These are phyloP conservation scores for Heliconius eleuchia DNA, from an alignment of 1,140 invertebrate genomes.

Conservation along the genomic window DNA sequence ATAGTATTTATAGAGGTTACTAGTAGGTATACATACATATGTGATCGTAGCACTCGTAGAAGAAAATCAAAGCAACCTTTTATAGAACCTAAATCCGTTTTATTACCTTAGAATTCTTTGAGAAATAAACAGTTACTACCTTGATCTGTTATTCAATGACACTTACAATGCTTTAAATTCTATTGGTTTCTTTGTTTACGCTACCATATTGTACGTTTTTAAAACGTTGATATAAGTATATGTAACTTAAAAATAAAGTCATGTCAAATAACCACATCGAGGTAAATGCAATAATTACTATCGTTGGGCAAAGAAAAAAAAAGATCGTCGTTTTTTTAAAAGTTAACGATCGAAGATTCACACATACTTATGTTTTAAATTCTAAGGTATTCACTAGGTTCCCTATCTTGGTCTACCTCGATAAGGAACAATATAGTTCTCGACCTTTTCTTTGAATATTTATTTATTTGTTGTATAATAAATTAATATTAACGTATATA, in stretches of 20 bases:
- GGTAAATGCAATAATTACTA: too few relatives aligned
- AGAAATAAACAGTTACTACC: conserved; percentile 28
- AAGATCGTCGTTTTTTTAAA: too few relatives aligned
- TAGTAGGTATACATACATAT: background rate
- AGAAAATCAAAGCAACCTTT: conserved; percentile 60
- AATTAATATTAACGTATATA: background rate
- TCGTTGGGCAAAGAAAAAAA: too few relatives aligned
- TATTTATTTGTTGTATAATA: background rate
- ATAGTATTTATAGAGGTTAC: background rate
- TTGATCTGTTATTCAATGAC: conserved; percentile 18
- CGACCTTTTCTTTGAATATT: background rate
- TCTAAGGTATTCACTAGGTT: too few relatives aligned
- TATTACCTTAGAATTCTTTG: conserved; percentile 41
- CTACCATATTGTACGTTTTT: too few relatives aligned
- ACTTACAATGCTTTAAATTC: conserved; percentile 26
- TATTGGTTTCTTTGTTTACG: conserved; percentile 10
- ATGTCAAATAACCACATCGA: too few relatives aligned
- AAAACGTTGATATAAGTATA: too few relatives aligned
- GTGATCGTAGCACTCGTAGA: conserved; percentile 40
- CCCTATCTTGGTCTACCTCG: background rate
- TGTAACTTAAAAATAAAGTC: too few relatives aligned
- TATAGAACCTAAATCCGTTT: conserved; percentile 60
- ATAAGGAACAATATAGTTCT: background rate
- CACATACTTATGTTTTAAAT: too few relatives aligned
- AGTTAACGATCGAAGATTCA: too few relatives aligned